phyloP scores from a whole-genome alignment of 2,797 vertebrate species.

The Cyclura pinguis region DNA sequence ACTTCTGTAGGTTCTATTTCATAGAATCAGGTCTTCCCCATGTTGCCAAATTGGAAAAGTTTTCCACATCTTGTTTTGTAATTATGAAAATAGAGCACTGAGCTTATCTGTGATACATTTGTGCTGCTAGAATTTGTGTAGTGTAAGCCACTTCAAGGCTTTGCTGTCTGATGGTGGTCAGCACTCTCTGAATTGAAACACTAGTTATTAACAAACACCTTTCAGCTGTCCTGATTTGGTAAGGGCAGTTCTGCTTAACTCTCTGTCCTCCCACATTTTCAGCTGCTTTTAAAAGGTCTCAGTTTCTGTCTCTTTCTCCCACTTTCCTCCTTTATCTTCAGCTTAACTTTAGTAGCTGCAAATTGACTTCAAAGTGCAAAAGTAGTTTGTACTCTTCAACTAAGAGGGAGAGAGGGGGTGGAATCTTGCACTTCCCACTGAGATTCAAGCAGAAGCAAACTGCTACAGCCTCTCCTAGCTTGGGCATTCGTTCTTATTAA shows the following conservation, averaged over 20 bases:
- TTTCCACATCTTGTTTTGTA: background rate
- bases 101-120: background rate
- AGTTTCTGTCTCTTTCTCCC: too few species aligned
- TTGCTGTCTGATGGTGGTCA: background rate
- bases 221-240: too few species aligned
- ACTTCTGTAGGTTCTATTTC: background rate
- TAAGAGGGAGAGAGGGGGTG: too few species aligned
- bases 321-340: background rate
- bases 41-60: background rate
- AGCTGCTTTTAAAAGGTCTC: too few species aligned
- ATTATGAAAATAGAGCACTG: background rate
- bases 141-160: background rate
- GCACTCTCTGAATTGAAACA: background rate
- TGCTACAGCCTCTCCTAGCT: too few species aligned
- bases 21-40: background rate
- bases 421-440: too few species aligned
- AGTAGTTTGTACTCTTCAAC: too few species aligned
- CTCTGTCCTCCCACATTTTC: too few species aligned
- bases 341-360: background rate
- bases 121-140: background rate
- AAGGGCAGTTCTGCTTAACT: too few species aligned
- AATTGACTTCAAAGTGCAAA: background rate
- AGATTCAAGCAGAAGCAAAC: too few species aligned
- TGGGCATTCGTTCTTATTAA: too few species aligned
- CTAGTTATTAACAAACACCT: too few species aligned